Base-by-base conservation (phyloP, 2,113 vertebrate species). In the Semicossyphus pulcher region DNA sequence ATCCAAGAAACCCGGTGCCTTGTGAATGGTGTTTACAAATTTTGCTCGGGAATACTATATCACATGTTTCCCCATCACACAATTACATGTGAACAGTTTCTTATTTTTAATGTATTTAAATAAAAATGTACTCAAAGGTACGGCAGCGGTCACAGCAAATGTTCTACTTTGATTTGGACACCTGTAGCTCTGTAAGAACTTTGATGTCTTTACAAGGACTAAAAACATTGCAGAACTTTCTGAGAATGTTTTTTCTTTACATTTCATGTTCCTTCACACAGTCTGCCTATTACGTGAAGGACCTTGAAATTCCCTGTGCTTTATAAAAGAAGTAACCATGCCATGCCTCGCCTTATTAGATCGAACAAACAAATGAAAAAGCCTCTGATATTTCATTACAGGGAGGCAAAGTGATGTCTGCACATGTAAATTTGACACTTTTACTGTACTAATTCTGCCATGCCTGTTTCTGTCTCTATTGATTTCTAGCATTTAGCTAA, bases 361-460 rank as follows among this genome's bases (percentile, higher is more conserved):
- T 42, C 10, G 18, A 4, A 41, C 7, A 37, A 2, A 72, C 14
- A 26, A 39, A 11, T 26, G 25, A 42, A 41, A 23, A 3, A 49
- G 57, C 31, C 25, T 52, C 15, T 25, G 12, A 44, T 57, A 53
- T 60, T 69, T 56, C 34, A 47, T 39, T 15, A 42, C 4, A 3
- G 56, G 3, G 37, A 51, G 31, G 18, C 14, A 23, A 25, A 76
- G 44, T 32, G 5, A 5, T 23, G 3, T 41, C 52, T 72, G 2
- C 16, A 12, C 26, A 48, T 10, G 2, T 36, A 6, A 56, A 66
- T 44, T 44, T 49, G 28, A 61, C n/a, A 42, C 15, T 34, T 58
- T 26, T 54, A 12, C 57, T 65, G 9, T 47, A 14, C 20, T 56
- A 51, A 63, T 54, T 69, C 51, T 49, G 18, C 31, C 20, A 42